These are phyloP conservation scores for Hyposoter didymator DNA, from an alignment of 2,888 invertebrate species.

Conservation along the genomic window DNA sequence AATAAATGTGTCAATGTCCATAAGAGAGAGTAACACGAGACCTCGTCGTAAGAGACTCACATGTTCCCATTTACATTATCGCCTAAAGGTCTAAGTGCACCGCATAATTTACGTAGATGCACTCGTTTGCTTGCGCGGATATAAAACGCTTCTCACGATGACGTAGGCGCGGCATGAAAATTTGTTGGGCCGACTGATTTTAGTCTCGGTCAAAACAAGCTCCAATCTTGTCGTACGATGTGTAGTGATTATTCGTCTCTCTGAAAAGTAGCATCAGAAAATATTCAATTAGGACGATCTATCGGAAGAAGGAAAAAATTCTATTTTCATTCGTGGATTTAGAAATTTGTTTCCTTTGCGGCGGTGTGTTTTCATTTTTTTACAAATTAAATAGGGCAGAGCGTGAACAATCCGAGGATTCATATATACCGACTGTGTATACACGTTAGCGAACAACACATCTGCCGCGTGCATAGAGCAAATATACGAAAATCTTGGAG, in stretches of 20 bases:
- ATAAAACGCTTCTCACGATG: slow-evolving; percentile 52
- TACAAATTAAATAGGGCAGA: slow-evolving; percentile 13
- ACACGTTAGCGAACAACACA: slow-evolving; percentile 33
- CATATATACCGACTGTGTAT: slow-evolving; percentile 10
- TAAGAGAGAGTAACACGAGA: slow-evolving; percentile 36
- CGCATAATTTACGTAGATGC: slow-evolving; percentile 76
- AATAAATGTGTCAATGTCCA: slow-evolving; percentile 61
- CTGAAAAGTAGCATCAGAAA: not conserved
- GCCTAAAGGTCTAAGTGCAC: slow-evolving; percentile 79
- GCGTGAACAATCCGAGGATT: slow-evolving; percentile 11
- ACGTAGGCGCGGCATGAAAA: slow-evolving; percentile 40
- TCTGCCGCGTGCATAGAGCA: slow-evolving; percentile 53
- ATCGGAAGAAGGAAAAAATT: not conserved
- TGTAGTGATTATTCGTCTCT: not conserved
- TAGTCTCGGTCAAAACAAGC: slow-evolving; percentile 4
- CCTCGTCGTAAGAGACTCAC: slow-evolving; percentile 47
- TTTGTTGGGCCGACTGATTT: slow-evolving; percentile 13
- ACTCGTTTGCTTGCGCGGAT: slow-evolving; percentile 41
- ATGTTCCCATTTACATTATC: slow-evolving; percentile 78
- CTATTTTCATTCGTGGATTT: not conserved
- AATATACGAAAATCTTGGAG: slow-evolving; percentile 52
- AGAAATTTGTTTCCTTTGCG: not conserved
- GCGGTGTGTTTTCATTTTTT: not conserved
- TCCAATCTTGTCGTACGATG: not conserved
- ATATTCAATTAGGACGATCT: not conserved